Evolutionary conservation across 2,888 invertebrate species (phyloP), one percentile per base, ranked within the genome.

Genomic region (Tenthredo amoena): DNA sequence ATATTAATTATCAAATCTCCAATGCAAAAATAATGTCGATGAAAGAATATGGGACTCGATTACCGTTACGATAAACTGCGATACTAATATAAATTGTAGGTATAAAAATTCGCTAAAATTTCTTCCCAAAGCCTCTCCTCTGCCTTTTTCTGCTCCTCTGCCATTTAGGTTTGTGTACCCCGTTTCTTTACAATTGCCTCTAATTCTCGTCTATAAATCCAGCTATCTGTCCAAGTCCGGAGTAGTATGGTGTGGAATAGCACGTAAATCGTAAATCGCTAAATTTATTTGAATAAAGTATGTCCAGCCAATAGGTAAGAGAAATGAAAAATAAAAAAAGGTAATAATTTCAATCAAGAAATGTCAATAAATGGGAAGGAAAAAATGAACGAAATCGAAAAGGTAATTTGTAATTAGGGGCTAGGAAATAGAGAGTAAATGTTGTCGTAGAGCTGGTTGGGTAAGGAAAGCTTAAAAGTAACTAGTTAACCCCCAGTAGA

Each of bases 191-290:
- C 9, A 50, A 9, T 15, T 34, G 55, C 34, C 34, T 34, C 34
- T 62, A 18, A 81, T 26, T 50, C 58, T 81, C 21, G 37, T 62
- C 58, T 26, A 62, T 40, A 12, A 58, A 37, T 62, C 62, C 34
- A 68, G 1, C 47, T 55, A 2, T 77, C 21, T 34, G 10, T 62
- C 58, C 40, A n/a, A 55, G 10, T 81, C 62, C 47, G 47, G 47
- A 79, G 71, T 71, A 87, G 91, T 90, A 91, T 90, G 92, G 91
- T 91, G 91, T 88, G 90, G 91, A 91, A 91, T 92, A 90, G 91
- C 88, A 87, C 87, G 86, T 87, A 87, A 87, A 87, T 50, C 37
- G 79, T 12, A 62, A 5, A 15, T 6, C n/a, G 47, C 47, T 15
- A 37, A 62, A 7, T 9, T 50, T 31, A 3, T 55, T 50, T 4